These are phyloP conservation scores for Carollia perspicillata DNA, from an alignment of 2,113 vertebrate genomes.

Conservation along the genomic window DNA sequence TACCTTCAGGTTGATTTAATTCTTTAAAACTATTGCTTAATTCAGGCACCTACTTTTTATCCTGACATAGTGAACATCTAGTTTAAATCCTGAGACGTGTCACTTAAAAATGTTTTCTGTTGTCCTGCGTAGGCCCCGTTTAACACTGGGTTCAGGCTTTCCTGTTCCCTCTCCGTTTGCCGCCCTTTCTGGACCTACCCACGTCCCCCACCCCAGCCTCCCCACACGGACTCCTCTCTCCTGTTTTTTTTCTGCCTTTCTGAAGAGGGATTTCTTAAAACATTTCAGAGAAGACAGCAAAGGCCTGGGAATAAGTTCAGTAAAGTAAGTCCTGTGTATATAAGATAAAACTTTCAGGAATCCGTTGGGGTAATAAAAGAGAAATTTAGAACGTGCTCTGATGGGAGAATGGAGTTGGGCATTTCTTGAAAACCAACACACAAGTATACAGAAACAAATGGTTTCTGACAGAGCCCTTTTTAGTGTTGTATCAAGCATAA, in stretches of 20 bases:
- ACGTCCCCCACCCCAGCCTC: not conserved
- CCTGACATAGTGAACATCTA: not conserved
- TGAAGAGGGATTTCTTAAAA: not conserved
- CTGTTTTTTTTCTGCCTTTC: not conserved
- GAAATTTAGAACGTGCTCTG: not conserved
- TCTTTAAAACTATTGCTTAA: not conserved
- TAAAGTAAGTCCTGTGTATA: not conserved
- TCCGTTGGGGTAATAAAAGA: not conserved
- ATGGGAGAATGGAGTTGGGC: not conserved
- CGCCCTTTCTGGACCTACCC: not conserved
- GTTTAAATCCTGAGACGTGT: not conserved
- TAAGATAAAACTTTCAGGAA: not conserved
- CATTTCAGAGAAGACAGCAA: not conserved
- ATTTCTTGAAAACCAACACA: not conserved
- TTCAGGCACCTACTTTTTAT: not conserved
- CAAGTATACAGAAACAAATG: not conserved
- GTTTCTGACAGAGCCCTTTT: not conserved
- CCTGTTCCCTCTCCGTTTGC: not conserved
- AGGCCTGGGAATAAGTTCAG: not conserved
- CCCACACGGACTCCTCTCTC: not conserved
- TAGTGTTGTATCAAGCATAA: constrained; percentile 9
- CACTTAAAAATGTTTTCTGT: not conserved
- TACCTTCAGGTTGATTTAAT: not conserved
- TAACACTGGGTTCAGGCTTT: not conserved
- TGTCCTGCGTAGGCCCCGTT: not conserved